A percentile compares a stretch with the other conserved stretches of the same genome.
phyloP scores from a whole-genome alignment of 2,113 vertebrate species.

The Sminthopsis crassicaudata region DNA sequence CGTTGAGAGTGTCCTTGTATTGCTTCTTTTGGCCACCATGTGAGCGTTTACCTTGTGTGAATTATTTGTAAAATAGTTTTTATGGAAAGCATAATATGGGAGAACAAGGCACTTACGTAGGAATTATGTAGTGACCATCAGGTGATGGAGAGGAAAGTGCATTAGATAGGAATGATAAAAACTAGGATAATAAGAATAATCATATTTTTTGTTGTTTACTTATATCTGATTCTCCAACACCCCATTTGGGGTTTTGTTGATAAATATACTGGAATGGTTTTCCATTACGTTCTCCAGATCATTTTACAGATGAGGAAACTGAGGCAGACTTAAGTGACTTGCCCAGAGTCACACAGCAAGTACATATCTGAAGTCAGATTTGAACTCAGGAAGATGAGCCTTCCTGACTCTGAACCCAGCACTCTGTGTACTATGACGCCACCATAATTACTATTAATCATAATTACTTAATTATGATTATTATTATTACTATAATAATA shows the following conservation, averaged over 20 bases:
- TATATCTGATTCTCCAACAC: neutral
- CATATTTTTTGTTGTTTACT: neutral
- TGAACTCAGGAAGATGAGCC: neutral
- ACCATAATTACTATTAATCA: neutral
- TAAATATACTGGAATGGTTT: neutral
- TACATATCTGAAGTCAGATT: neutral
- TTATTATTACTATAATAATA: too few relatives aligned
- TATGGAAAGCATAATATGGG: neutral
- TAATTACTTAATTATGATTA: too few relatives aligned
- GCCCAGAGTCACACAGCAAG: neutral
- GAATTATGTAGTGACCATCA: neutral
- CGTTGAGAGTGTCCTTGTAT: neutral
- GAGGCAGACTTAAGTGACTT: neutral
- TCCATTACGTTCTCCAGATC: neutral
- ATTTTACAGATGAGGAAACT: neutral
- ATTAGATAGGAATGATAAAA: neutral
- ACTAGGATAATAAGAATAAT: neutral
- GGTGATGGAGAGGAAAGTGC: neutral
- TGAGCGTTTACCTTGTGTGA: neutral
- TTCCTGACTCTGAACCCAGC: too few relatives aligned
- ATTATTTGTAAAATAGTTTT: neutral
- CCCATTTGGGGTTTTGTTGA: neutral
- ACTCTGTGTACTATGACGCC: neutral
- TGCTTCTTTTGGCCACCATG: neutral
- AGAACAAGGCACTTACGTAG: neutral